Evolutionary conservation across 2,888 invertebrate species (phyloP).

Genomic region (Leptothorax acervorum): DNA sequence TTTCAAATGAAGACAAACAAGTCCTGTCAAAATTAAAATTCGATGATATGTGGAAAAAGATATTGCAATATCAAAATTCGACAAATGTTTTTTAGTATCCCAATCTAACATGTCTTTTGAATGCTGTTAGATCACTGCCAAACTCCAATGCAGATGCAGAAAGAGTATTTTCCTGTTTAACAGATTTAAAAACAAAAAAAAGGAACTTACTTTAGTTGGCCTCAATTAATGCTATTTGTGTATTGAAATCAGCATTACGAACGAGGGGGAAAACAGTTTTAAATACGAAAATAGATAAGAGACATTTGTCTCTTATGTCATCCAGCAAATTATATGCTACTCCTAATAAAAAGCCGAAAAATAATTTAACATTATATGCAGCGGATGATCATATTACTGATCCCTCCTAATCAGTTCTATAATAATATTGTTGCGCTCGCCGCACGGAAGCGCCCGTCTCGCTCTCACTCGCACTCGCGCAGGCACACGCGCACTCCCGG

Average conservation of each 20-base stretch:
- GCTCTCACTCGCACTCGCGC: too few species aligned
- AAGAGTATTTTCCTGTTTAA: background rate
- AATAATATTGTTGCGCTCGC: too few species aligned
- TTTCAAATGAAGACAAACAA: background rate
- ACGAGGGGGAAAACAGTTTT: background rate
- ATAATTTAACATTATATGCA: background rate
- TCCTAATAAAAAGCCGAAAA: background rate
- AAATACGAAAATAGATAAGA: background rate
- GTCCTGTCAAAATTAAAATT: background rate
- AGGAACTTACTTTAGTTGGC: background rate
- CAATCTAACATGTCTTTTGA: background rate
- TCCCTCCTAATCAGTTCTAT: background rate
- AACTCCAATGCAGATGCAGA: background rate
- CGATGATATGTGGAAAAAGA: conserved; percentile 11
- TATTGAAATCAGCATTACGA: background rate
- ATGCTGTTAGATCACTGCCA: background rate
- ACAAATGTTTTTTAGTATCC: background rate
- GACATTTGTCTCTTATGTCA: background rate
- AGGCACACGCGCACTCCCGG: too few species aligned
- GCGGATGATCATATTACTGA: background rate
- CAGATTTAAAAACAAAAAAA: background rate
- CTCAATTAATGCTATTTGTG: background rate
- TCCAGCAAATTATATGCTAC: background rate
- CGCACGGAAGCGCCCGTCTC: too few species aligned
- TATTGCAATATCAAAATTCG: background rate